Base-by-base conservation (phyloP, 1,140 invertebrate genomes). In the Drosophila eugracilis region DNA sequence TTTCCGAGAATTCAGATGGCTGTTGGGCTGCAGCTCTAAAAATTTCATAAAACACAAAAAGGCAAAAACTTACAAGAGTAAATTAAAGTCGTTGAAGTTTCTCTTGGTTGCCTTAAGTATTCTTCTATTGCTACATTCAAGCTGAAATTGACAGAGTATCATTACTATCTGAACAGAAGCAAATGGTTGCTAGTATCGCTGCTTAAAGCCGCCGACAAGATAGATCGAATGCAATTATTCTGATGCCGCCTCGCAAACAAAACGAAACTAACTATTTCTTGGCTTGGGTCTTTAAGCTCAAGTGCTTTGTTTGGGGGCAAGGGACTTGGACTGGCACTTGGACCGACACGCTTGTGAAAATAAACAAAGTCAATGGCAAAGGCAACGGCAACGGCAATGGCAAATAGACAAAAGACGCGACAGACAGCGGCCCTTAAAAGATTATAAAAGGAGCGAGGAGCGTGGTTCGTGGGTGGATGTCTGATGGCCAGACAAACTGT, bases 371-470 rank as follows among this genome's bases (percentile, higher is more conserved):
- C 55, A 75, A 58, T 34, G 63, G 50, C 79, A 67, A 49, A 42
- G 53, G 36, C 79, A 75, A 83, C n/a, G n/a, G n/a, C 55, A 75
- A 58, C 30, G 63, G 50, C 79, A 67, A 49, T 44, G 53, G 36
- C 79, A 75, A 83, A 84, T 67, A 72, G 75, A 84, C 80, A 84
- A 84, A 85, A 79, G 79, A 71, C 63, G 58, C 70, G 59, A 36
- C 75, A 66, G 71, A 84, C 58, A 72, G 69, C 22, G 41, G 53
- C 57, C 80, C 80, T 67, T 75, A 85, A 83, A 78, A 84, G 80
- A 84, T 84, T 84, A 84, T 84, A 84, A 84, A 84, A 69, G 75
- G 32, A 73, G 59, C 45, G 26, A 28, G 47, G 53, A 41, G 30
- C 42, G 32, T 7, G 9, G 17, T 15, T 14, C 21, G 45, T 42